Evolutionary conservation across 2,113 vertebrate genomes (phyloP), one percentile per base, ranked within the genome.

Genomic region (Gallinago jamesoni): DNA sequence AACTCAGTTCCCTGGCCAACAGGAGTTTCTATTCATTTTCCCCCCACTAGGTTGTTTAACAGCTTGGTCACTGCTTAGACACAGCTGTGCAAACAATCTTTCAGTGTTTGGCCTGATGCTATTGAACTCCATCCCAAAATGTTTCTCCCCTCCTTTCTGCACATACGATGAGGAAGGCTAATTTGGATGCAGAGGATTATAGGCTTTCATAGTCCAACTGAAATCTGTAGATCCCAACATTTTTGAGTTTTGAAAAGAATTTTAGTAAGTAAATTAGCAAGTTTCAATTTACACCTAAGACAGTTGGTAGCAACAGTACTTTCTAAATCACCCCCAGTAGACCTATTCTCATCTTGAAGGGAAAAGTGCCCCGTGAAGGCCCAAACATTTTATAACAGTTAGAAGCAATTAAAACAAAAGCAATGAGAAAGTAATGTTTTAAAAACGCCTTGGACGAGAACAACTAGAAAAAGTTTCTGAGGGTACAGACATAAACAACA

Each of bases 81-180:
- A 93, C 97, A 98, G 97, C 98, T 98, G 97, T 97, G 80, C 94
- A 98, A 98, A 98, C 95, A 98, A 93, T 93, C 81, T 94, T 96
- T 72, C 87, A 96, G 7, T 35, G 68, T 95, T 95, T 93, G 89
- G 83, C 92, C 85, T 94, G 90, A 89, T 95, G 94, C 90, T 97
- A 81, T 80, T 97, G 93, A 88, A 94, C 79, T 94, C 85, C 90
- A 96, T 83, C 89, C 83, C 93, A 85, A 95, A 93, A 90, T 3
- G 31, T 90, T 84, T 80, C 70, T 82, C 62, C 85, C 43, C 67
- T 52, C 69, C 79, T 91, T 92, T 87, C 82, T 81, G 72, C 57
- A 92, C 63, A 84, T 79, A 93, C 47, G 94, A 94, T 86, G 56
- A 91, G 89, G 81, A 93, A 95, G 35, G 81, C 33, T 89, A 66